Evolutionary conservation across 37 sponge, comb jelly and placozoan species (phyloP), one percentile per base, ranked within the genome.

Genomic region (Aphrocallistes beatrix): DNA sequence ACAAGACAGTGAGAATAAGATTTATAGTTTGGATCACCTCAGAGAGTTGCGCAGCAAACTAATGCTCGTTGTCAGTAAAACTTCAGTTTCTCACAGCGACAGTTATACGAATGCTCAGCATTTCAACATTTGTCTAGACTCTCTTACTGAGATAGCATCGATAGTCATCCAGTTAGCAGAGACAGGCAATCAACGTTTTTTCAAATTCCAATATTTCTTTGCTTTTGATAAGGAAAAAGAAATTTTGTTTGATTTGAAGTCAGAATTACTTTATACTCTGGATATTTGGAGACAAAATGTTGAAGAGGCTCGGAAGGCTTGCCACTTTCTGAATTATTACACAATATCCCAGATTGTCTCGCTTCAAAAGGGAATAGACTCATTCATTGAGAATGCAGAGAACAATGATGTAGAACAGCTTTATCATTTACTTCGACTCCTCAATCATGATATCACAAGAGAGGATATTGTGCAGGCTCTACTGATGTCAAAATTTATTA

Each of bases 11-110:
- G 75, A 60, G 75, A 60, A 60, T 3, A 60, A 6, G n/a, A 60
- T 60, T 19, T 60, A 60, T 30, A 19, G 28, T 60, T 30, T 60
- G n/a, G 75, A 60, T 25, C 75, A 60, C 28, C 34, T 60, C 28
- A 60, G 75, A 60, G 75, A 60, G 75, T 60, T 60, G 10, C 75
- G 75, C n/a, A 60, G 75, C 75, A 60, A 60, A 60, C 75, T 60
- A 32, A 60, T 60, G 75, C 75, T 60, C 8, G 75, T 60, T 6
- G 75, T 60, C n/a, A 60, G 75, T 28, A 60, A 19, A 13, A 25
- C 34, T 60, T 19, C 10, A 60, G 1, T 32, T 25, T 30, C 75
- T 32, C 6, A 30, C 8, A 1, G 1, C 21, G 75, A 60, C 34
- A 19, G 75, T 60, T 60, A 60, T 60, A 30, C 10, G 75, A 60